Conservation (phyloP, 37 sponge, comb jelly and placozoan species). For the Theonella swinhoei region DNA sequence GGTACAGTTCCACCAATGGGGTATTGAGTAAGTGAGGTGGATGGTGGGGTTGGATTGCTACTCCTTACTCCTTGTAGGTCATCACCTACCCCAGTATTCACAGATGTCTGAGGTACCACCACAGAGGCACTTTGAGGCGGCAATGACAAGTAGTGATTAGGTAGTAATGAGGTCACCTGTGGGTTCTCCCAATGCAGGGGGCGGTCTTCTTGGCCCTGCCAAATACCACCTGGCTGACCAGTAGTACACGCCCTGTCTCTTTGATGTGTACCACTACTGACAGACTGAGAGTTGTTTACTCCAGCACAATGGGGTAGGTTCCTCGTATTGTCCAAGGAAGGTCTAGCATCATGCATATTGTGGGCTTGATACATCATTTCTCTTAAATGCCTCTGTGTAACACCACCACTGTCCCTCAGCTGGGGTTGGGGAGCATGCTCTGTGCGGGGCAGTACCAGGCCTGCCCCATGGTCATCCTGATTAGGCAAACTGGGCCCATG, state of each 20-base stretch:
- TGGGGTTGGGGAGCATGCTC: no score
- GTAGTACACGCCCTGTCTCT: not conserved
- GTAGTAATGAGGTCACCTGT: not conserved
- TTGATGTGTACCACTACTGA: not conserved
- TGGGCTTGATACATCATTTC: no score
- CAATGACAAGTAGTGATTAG: not conserved
- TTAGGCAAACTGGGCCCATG: no score
- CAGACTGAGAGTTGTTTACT: not conserved
- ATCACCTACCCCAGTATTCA: not conserved
- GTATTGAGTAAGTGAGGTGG: not conserved
- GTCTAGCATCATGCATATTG: no score
- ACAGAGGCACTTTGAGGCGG: not conserved
- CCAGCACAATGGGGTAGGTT: not conserved
- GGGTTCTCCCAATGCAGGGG: not conserved
- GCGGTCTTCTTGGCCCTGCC: not conserved
- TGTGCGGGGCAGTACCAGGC: no score
- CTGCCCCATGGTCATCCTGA: no score
- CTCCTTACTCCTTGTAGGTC: not conserved
- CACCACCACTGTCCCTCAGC: no score
- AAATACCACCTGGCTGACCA: not conserved
- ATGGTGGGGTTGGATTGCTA: not conserved
- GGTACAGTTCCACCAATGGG: not conserved
- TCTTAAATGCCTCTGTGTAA: no score
- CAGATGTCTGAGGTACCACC: not conserved
- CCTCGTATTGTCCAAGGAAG: no score